phyloP scores from a whole-genome alignment of 2,113 vertebrate species.

The Mormyrus lacerda region DNA sequence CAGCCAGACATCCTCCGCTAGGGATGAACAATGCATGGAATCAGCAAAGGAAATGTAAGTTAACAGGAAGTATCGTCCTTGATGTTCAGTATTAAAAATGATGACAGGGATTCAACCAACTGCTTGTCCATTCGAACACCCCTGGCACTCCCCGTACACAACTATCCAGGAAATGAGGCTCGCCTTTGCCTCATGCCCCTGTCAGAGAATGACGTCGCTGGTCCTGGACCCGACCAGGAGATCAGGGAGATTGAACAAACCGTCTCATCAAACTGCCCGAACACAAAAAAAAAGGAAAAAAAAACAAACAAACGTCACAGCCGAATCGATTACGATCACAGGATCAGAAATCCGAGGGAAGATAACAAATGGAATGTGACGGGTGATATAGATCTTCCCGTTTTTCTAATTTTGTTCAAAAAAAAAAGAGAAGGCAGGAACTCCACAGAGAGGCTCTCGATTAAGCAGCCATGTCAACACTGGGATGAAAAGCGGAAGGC shows the following conservation, averaged over 20 bases:
- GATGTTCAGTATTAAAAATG: not conserved
- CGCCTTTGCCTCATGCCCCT: not conserved
- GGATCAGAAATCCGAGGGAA: not conserved
- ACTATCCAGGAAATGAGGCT: not conserved
- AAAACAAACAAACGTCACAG: not conserved
- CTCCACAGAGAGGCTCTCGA: not conserved
- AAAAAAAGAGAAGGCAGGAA: not conserved
- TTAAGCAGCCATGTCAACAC: not conserved
- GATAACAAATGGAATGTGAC: conserved; percentile 2
- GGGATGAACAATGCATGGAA: not conserved
- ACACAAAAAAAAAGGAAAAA: not conserved
- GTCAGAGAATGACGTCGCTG: not conserved
- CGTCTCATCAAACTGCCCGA: not conserved
- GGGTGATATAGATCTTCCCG: not conserved
- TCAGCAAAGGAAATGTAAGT: not conserved
- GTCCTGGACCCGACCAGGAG: not conserved
- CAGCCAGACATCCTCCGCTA: not conserved
- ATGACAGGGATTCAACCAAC: not conserved
- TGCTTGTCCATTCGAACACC: not conserved
- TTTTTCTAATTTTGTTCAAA: conserved; percentile 11
- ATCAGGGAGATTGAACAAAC: not conserved
- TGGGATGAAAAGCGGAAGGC: not conserved
- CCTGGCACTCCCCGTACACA: not conserved
- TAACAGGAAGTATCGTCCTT: not conserved
- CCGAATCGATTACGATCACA: not conserved